Evolutionary conservation across 2,113 vertebrate genomes (phyloP), one percentile per base, ranked within the genome.

Genomic region (Rhea pennata): DNA sequence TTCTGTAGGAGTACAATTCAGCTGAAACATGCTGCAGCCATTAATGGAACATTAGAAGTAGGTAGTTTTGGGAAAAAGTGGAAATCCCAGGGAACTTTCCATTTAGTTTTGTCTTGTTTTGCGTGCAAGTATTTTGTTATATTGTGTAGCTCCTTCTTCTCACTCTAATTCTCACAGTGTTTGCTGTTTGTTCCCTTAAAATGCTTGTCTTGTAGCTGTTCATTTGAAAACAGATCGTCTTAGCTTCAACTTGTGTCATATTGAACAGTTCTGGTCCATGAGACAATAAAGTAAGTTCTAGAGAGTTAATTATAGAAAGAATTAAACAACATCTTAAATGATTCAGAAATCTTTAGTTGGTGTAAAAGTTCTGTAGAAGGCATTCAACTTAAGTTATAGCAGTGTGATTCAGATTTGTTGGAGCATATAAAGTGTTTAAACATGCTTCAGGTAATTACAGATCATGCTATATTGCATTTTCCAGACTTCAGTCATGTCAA

Each of bases 291-390:
- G n/a, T 21, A 77, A 61, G 9, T 39, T 70, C 26, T 81, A 48
- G 7, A 42, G 17, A 61, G 12, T 15, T 50, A 51, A 46, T 66
- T 85, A 15, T 5, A 36, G 56, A 66, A 84, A 62, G 12, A 51
- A 33, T 36, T 42, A 88, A 73, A 84, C 29, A 94, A 92, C 65
- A 89, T 95, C 85, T 91, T 65, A 96, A 91, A 93, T 78, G 65
- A 97, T 77, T 85, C 86, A 91, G 62, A 88, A 82, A 95, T 96
- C 74, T 97, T 98, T 88, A 88, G 74, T 94, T 97, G 88, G 42
- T 58, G 10, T 15, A 31, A 23, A 96, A 95, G 71, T 95, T 96
- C 84, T 92, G 58, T 89, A 92, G 83, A 93, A 94, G 66, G 48
- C 31, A 86, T 95, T 98, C 82, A 95, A 92, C 78, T 96, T 93